Percentiles rank a stretch among this genome's conserved stretches.
phyloP scores from a whole-genome alignment of 2,797 vertebrate genomes.

The Emydoidea blandingii region DNA sequence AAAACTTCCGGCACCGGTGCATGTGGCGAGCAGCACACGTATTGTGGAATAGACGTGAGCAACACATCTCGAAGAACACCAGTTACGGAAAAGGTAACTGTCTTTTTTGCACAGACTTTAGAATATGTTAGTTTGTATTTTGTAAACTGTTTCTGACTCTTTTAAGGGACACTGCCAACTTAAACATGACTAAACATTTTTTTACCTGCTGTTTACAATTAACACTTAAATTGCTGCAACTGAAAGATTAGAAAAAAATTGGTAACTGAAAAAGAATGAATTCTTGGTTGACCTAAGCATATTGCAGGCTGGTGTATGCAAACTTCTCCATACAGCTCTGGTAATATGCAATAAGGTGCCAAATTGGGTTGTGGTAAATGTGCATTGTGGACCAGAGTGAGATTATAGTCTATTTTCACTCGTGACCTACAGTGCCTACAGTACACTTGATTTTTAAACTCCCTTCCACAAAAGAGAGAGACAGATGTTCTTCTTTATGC shows the following conservation, averaged over 20 bases:
- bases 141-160: not conserved
- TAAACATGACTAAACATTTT: not conserved
- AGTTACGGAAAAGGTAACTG: too few species aligned
- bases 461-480: not conserved
- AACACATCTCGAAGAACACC: too few species aligned
- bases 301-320: not conserved
- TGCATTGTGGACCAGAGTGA: not conserved
- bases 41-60: too few species aligned
- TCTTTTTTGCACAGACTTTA: not conserved
- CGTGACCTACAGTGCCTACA: not conserved
- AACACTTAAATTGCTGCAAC: not conserved
- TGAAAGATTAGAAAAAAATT: not conserved
- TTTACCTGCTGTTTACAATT: not conserved
- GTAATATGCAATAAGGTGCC: not conserved
- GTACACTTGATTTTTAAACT: not conserved
- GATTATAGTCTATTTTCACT: not conserved
- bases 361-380: not conserved
- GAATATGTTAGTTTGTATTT: not conserved
- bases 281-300: not conserved
- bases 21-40: too few species aligned
- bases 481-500: not conserved
- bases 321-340: not conserved
- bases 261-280: not conserved
- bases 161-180: not conserved
- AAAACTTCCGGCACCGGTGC: too few species aligned